Conservation (phyloP, 2,888 invertebrate species). For the Meteorus colon region DNA sequence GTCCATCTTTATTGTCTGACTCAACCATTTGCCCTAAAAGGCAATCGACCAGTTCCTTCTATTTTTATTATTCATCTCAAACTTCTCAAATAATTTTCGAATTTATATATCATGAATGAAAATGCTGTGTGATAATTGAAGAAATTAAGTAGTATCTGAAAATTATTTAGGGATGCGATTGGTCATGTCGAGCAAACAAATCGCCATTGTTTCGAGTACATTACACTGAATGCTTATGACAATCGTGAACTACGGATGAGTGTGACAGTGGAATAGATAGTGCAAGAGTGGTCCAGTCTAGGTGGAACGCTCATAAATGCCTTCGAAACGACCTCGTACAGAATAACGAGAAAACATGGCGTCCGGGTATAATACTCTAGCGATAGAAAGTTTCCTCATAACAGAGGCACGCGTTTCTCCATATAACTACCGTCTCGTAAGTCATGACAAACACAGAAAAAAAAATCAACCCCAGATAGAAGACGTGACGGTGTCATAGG, state of each 20-base stretch:
- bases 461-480: conserved; percentile 6
- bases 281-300: conserved; percentile 26
- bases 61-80: neutral
- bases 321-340: conserved; percentile 24
- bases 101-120: neutral
- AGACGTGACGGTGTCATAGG: conserved; percentile 19
- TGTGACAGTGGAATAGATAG: conserved; percentile 6
- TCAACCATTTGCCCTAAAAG: neutral
- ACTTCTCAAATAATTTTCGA: neutral
- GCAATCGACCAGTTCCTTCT: neutral
- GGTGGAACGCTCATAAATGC: conserved; percentile 16
- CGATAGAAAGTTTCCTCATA: conserved; percentile 39
- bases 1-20: conserved; percentile 15
- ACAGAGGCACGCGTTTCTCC: conserved; percentile 26
- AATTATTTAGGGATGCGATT: neutral
- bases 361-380: conserved; percentile 21
- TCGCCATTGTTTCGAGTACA: neutral
- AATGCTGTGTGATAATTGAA: neutral
- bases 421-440: conserved; percentile 24
- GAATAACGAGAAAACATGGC: conserved; percentile 34
- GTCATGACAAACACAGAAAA: conserved; percentile 3
- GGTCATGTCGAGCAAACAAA: neutral
- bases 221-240: conserved; percentile 9
- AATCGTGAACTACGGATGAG: neutral
- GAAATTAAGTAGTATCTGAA: neutral